These are phyloP conservation scores for Watsonalla binaria DNA, from an alignment of 2,888 invertebrate species.

Conservation along the genomic window DNA sequence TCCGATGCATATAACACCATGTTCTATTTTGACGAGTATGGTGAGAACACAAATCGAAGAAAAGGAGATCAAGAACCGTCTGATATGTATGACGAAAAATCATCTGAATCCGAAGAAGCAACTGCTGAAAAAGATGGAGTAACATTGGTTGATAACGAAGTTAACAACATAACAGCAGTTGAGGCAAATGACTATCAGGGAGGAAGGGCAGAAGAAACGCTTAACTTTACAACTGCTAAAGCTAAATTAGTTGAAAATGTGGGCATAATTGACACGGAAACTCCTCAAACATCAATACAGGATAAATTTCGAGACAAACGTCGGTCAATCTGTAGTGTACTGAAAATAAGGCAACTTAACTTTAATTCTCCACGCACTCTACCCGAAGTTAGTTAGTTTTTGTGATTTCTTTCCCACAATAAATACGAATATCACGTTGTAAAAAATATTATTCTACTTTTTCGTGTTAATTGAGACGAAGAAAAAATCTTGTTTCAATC, in stretches of 20 bases:
- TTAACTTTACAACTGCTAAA: constrained; percentile 3
- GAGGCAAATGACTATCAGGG: not conserved
- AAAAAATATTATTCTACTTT: too few species aligned
- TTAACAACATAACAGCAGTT: constrained; percentile 3
- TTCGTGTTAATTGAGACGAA: too few species aligned
- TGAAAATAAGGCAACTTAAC: constrained; percentile 45
- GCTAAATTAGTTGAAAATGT: not conserved
- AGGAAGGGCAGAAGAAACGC: constrained; percentile 2
- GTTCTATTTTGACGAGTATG: constrained; percentile 48
- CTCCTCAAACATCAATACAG: constrained; percentile 3
- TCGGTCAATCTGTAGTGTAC: constrained; percentile 41
- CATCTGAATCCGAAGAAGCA: not conserved
- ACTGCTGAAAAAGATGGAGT: constrained; percentile 6
- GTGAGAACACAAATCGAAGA: constrained; percentile 18
- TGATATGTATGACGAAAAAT: constrained; percentile 31
- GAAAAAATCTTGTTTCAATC: too few species aligned
- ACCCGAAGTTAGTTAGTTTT: constrained; percentile 45
- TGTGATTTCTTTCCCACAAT: constrained; percentile 2
- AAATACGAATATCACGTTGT: too few species aligned
- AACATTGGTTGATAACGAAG: constrained; percentile 3
- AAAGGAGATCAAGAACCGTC: constrained; percentile 22
- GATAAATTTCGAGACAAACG: constrained; percentile 18
- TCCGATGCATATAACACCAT: constrained; percentile 42
- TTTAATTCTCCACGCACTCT: constrained; percentile 58
- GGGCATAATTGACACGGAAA: not conserved